Percentiles rank a stretch among this genome's conserved stretches.
Conservation (phyloP, 2,888 invertebrate species). For the Rhagium mordax region DNA sequence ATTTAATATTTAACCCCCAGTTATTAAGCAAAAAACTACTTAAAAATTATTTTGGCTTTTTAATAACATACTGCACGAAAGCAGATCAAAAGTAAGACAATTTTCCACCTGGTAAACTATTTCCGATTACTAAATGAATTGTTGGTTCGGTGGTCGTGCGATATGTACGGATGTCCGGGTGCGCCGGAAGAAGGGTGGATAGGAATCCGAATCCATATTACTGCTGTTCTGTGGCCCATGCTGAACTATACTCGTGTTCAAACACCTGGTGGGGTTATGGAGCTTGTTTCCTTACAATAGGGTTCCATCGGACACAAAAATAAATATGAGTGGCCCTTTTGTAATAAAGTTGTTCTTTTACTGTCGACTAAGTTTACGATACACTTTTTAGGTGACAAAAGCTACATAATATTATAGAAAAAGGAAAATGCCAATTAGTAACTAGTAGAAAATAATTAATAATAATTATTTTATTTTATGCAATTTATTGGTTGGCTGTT, state of each 20-base stretch:
- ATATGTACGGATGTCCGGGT: constrained; percentile 65
- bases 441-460: too few species aligned
- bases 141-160: constrained; percentile 61
- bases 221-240: constrained; percentile 44
- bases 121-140: constrained; percentile 47
- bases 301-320: neutral
- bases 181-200: constrained; percentile 64
- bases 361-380: neutral
- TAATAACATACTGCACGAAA: neutral
- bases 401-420: too few species aligned
- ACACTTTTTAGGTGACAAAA: too few species aligned
- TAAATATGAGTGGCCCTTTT: neutral
- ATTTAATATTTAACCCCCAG: too few species aligned
- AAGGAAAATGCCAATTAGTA: too few species aligned
- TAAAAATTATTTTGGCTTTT: neutral
- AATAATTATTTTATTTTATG: too few species aligned
- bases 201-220: constrained; percentile 64
- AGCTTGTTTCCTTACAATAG: constrained; percentile 30
- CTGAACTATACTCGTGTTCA: constrained; percentile 43
- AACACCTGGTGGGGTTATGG: constrained; percentile 45
- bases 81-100: constrained; percentile 1
- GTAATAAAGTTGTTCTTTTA: neutral
- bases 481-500: too few species aligned
- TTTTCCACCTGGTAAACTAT: constrained; percentile 36
- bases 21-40: too few species aligned